phyloP scores from a whole-genome alignment of 2,797 vertebrate genomes.

The Lerista edwardsae region DNA sequence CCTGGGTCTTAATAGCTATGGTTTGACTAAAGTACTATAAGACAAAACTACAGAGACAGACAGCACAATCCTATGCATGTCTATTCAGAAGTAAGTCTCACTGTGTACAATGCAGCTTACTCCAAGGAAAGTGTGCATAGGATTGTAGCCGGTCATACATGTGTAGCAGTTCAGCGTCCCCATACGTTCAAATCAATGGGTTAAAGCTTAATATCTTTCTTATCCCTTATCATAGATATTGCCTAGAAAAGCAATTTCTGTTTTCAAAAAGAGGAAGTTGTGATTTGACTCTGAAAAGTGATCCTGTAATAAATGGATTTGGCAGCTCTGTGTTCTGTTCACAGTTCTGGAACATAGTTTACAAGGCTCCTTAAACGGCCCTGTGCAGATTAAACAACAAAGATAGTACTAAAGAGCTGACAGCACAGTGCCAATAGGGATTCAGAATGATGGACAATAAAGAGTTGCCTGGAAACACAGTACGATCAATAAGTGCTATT shows the following conservation, averaged over 20 bases:
- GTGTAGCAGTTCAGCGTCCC: neutral
- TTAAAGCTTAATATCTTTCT: neutral
- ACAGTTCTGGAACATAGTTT: slow-evolving; percentile 26
- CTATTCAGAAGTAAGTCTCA: too few relatives aligned
- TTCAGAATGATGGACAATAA: slow-evolving; percentile 53
- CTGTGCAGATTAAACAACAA: slow-evolving; percentile 33
- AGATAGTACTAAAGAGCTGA: slow-evolving; percentile 43
- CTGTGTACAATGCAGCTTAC: too few relatives aligned
- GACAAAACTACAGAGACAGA: neutral
- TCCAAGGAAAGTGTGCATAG: too few relatives aligned
- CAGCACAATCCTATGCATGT: too few relatives aligned
- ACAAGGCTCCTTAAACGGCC: neutral
- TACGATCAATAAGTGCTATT: slow-evolving; percentile 47
- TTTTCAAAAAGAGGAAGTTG: slow-evolving; percentile 19
- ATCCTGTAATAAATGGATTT: slow-evolving; percentile 15
- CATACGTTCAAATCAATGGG: neutral
- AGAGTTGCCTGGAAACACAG: slow-evolving; percentile 38
- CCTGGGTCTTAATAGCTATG: neutral
- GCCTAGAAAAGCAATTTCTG: neutral
- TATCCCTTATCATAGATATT: neutral
- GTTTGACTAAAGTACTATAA: neutral
- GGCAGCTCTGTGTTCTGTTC: slow-evolving; percentile 11
- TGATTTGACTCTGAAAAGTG: slow-evolving; percentile 18
- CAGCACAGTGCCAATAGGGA: slow-evolving; percentile 6
- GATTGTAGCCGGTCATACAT: too few relatives aligned